Percentiles rank a stretch among this genome's conserved stretches.
Evolutionary conservation across 2,113 vertebrate genomes (phyloP).

Genomic region (Zosterops japonicus): DNA sequence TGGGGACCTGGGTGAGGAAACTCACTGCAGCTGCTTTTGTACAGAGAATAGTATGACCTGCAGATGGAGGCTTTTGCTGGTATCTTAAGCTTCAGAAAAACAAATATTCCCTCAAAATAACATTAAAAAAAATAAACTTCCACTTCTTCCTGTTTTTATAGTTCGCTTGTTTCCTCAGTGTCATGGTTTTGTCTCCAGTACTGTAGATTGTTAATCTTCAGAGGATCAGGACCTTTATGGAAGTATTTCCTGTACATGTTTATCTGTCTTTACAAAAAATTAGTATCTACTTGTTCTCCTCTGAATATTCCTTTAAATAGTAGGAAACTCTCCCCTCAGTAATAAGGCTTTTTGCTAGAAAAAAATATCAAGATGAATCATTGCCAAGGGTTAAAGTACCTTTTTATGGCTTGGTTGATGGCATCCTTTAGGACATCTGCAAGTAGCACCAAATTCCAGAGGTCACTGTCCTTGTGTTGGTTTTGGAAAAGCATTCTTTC

Average conservation of each 20-base stretch:
- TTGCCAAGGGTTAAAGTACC: constrained; percentile 33
- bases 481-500: not conserved
- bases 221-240: constrained; percentile 76
- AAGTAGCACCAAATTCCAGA: constrained; percentile 42
- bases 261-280: constrained; percentile 65
- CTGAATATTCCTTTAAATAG: constrained; percentile 68
- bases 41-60: constrained; percentile 55
- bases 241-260: constrained; percentile 82
- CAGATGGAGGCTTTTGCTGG: constrained; percentile 69
- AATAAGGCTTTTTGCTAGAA: constrained; percentile 8
- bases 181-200: constrained; percentile 70
- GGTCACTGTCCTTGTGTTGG: constrained; percentile 27
- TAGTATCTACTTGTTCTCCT: constrained; percentile 46
- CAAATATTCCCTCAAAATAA: constrained; percentile 81
- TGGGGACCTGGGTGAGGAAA: constrained; percentile 58
- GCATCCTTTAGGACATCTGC: constrained; percentile 43
- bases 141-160: constrained; percentile 80
- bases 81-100: constrained; percentile 72
- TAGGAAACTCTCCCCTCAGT: constrained; percentile 34
- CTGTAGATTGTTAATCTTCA: constrained; percentile 76
- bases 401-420: constrained; percentile 18
- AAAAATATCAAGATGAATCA: not conserved
- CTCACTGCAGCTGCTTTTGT: constrained; percentile 57
- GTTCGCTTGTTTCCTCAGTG: constrained; percentile 75
- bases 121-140: constrained; percentile 70